Base-by-base conservation (phyloP, 2,113 vertebrate species). In the Heterotis niloticus region DNA sequence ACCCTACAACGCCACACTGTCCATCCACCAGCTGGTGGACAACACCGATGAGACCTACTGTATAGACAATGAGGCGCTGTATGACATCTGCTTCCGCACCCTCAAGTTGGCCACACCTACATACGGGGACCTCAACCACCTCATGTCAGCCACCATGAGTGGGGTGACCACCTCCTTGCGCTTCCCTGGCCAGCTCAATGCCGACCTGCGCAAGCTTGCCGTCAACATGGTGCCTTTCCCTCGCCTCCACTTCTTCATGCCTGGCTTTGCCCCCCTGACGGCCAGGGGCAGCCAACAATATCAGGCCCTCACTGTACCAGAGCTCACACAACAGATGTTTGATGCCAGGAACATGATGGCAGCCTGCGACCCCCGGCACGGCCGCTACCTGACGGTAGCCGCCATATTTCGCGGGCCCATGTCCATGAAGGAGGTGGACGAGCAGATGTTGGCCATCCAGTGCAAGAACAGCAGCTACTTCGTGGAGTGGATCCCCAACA, bases 141-240 rank as follows among this genome's bases (percentile, higher is more conserved):
- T 98, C 83, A 95, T 98, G 51, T 98, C 96, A 0, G 91, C 94
- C 69, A 98, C 96, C 75, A 97, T 98, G 96, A 98, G 96, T 0
- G 95, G 95, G 0, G 95, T 97, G 0, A 97, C 95, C 1, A 97
- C 95, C 1, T 98, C 94, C 0, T 87, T 98, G 66, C 93, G 95
- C 0, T 97, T 96, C 64, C 95, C 95, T 0, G 95, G 96, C 0
- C 96, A 96, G 64, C 94, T 98, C 14, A 96, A 98, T 0, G 95
- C 95, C 0, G 95, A 98, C 81, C 93, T 98, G 17, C 92, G 95
- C 28, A 98, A 98, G 87, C 90, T 98, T 67, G 96, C 95, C 0
- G 95, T 97, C 5, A 98, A 98, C 81, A 96, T 96, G 95, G 96
- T 98, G 20, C 96, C 96, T 1, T 98, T 97, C 85, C 96, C 95